These are phyloP conservation scores for Drosophila peninsularis DNA, from an alignment of 2,888 invertebrate species.

Conservation along the genomic window DNA sequence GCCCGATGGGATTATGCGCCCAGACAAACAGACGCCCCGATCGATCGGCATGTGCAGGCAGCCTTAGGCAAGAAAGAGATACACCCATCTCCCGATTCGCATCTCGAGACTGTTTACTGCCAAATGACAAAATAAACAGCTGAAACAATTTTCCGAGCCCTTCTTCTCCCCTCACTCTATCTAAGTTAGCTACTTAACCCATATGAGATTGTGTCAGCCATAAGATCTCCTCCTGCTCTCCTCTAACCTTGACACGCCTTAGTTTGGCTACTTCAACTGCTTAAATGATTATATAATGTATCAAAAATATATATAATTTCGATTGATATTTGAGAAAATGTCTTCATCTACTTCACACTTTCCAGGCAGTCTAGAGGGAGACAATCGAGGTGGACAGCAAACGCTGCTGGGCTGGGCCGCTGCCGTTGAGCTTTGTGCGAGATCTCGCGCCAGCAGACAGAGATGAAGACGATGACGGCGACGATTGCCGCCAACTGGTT, in stretches of 20 bases:
- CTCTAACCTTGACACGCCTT: background rate
- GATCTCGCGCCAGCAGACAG: conserved; percentile 58
- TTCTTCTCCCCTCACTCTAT: background rate
- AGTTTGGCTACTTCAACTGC: too few relatives aligned
- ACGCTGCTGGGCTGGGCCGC: conserved; percentile 37
- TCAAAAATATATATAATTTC: background rate
- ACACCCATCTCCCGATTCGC: conserved; percentile 6
- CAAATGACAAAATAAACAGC: conserved; percentile 16
- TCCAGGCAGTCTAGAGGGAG: background rate
- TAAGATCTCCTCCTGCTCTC: background rate
- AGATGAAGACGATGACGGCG: conserved; percentile 41
- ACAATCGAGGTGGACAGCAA: conserved; percentile 12
- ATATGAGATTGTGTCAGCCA: background rate
- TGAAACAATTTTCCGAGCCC: conserved; percentile 1
- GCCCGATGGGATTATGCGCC: conserved; percentile 61
- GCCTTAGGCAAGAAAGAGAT: background rate
- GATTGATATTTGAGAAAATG: conserved; percentile 2
- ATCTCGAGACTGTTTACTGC: conserved; percentile 1
- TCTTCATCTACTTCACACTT: conserved; percentile 13
- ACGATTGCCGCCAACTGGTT: conserved; percentile 44
- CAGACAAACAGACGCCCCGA: conserved; percentile 29
- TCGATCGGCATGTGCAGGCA: conserved; percentile 21
- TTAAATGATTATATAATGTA: background rate
- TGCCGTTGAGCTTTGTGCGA: conserved; percentile 57
- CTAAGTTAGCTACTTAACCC: background rate